Conservation (phyloP, 2,888 invertebrate genomes). For the Erebia epiphron region DNA sequence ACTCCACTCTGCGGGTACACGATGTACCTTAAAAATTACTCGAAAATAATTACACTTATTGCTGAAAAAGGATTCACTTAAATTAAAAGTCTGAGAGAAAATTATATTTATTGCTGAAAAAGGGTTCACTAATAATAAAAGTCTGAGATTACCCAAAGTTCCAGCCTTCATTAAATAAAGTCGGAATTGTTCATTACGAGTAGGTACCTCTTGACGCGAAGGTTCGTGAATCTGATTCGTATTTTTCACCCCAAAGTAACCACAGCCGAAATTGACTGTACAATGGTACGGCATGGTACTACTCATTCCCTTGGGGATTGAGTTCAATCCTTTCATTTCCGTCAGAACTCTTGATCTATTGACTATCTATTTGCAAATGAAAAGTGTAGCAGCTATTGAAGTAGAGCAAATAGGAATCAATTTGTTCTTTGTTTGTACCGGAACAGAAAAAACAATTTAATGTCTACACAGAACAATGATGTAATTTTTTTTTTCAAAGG, state of each 20-base stretch:
- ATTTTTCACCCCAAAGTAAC: conserved; percentile 21
- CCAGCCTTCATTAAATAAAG: neutral
- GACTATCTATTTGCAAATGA: neutral
- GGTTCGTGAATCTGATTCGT: conserved; percentile 22
- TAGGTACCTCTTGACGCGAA: conserved; percentile 20
- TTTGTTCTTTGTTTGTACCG: neutral
- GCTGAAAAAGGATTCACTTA: neutral
- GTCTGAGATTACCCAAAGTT: neutral
- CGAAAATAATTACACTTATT: neutral
- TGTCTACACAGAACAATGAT: too few species aligned
- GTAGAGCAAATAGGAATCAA: neutral
- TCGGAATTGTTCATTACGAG: neutral
- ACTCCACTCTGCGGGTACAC: too few species aligned
- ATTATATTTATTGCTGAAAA: neutral
- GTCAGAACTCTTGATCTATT: neutral
- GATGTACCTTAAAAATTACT: too few species aligned
- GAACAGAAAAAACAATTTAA: too few species aligned
- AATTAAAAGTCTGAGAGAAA: neutral
- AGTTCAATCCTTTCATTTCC: conserved; percentile 18
- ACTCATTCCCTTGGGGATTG: conserved; percentile 28
- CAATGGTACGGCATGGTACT: conserved; percentile 36
- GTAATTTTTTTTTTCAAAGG: too few species aligned
- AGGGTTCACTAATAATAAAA: neutral
- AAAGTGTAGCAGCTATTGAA: neutral
- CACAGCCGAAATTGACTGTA: conserved; percentile 32